A percentile compares a stretch with the other conserved stretches of the same genome.
Conservation (phyloP, 92 coral and sea anemone genomes). For the Actinostola sp. region DNA sequence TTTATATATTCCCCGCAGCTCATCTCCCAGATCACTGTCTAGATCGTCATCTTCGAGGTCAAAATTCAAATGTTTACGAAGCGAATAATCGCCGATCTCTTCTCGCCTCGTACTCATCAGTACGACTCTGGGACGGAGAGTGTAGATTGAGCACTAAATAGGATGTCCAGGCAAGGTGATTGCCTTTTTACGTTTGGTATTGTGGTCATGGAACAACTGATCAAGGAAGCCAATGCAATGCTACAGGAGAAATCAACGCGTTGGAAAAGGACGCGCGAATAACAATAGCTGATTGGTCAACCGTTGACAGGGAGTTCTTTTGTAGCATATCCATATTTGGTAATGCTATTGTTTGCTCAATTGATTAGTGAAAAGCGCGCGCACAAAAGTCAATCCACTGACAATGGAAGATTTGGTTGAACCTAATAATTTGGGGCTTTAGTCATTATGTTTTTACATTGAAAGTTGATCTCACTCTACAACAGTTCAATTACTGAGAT, state of each 20-base stretch:
- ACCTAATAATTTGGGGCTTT: no score
- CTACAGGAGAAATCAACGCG: constrained; percentile 64
- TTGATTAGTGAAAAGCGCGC: constrained; percentile 70
- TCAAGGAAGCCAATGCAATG: constrained; percentile 53
- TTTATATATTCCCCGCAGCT: constrained; percentile 84
- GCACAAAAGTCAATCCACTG: constrained; percentile 28
- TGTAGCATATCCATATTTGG: constrained; percentile 69
- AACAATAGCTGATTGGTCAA: constrained; percentile 69
- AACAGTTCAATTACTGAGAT: no score
- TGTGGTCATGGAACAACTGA: constrained; percentile 29
- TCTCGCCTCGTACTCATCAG: constrained; percentile 44
- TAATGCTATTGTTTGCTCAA: constrained; percentile 37
- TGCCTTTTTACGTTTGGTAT: constrained; percentile 37
- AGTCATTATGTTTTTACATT: no score
- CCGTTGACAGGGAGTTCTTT: constrained; percentile 49
- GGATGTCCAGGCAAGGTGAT: constrained; percentile 14
- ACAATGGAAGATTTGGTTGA: no score
- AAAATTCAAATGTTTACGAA: constrained; percentile 57
- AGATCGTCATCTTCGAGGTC: constrained; percentile 69
- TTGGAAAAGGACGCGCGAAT: constrained; percentile 81
- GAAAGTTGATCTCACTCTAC: no score
- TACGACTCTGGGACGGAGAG: constrained; percentile 20
- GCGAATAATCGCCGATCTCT: constrained; percentile 57
- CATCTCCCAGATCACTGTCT: constrained; percentile 81
- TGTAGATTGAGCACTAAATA: constrained; percentile 4